Conservation (phyloP, 2,113 vertebrate species). For the Thymallus thymallus region DNA sequence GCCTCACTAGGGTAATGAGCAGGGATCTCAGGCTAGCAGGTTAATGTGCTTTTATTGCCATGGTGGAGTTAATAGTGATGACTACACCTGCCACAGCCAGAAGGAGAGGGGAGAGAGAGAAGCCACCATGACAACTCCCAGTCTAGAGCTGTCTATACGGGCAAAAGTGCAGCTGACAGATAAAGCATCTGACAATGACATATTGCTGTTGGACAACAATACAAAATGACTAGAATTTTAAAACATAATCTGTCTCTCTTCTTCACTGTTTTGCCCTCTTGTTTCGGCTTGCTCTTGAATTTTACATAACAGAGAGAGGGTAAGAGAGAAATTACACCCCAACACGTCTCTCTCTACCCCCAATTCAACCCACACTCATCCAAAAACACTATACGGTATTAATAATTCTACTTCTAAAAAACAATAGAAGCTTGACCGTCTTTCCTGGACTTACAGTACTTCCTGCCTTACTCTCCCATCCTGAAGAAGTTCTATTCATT, state of each 20-base stretch:
- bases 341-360: neutral
- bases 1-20: constrained; percentile 67
- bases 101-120: constrained; percentile 24
- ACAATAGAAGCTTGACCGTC: neutral
- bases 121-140: constrained; percentile 72
- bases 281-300: constrained; percentile 33
- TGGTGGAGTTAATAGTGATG: constrained; percentile 77
- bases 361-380: neutral
- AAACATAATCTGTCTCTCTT: constrained; percentile 51
- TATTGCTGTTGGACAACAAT: constrained; percentile 70
- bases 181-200: constrained; percentile 79
- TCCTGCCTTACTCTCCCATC: constrained; percentile 48
- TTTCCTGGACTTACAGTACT: constrained; percentile 16
- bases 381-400: constrained; percentile 34
- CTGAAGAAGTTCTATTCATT: constrained; percentile 58
- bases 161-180: constrained; percentile 74
- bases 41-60: constrained; percentile 76
- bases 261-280: constrained; percentile 12
- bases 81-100: constrained; percentile 72
- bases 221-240: constrained; percentile 74
- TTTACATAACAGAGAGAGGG: constrained; percentile 49
- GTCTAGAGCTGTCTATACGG: constrained; percentile 66
- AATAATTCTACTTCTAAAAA: constrained; percentile 43
- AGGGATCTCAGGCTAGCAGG: constrained; percentile 65
- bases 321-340: constrained; percentile 32